Evolutionary conservation across 2,113 vertebrate species (phyloP), one percentile per base, ranked within the genome.

Genomic region (Otocyon megalotis): DNA sequence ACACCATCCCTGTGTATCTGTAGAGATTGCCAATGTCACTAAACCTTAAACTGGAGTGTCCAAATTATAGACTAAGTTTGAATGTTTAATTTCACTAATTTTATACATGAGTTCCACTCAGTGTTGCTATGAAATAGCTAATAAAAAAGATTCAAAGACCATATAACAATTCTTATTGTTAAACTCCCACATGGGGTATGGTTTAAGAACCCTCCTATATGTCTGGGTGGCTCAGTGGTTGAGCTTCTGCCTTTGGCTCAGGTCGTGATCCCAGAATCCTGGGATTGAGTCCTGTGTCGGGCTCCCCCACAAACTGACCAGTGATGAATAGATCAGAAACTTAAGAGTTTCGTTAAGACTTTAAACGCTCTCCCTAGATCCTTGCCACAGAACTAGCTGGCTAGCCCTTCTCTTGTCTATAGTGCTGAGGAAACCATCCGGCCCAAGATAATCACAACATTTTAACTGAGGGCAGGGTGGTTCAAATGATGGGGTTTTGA

Each of bases 11-110:
- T 48, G 72, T 28, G 2, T 50, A 43, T 16, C 72, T 16, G 14
- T 5, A 30, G 43, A 76, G 43, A 50, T 1, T 30, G 7, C 26
- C 74, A 30, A 30, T 30, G 43, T 77, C 74, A 50, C 28, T 87
- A 81, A 85, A 62, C 43, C 56, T 67, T 69, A 26, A 65, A n/a
- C 37, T 67, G 30, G 28, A 82, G 50, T 11, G 28, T 63, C 53
- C 87, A 53, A 53, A 90, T 79, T 85, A 76, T 3, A 84, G 28
- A 92, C 90, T 53, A 53, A 69, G 43, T 96, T 95, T 32, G 94
- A 74, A 86, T 24, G 84, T 1, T 5, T 16, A 81, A 14, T 53
- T 87, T 88, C 54, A 74, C 54, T 76, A 3, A 89, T 24, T 53
- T 83, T 69, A 83, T n/a, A 83, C 1, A 8, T 37, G 10, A 79